Conservation (phyloP, 1,140 invertebrate species). For the Pachypsylla venusta region DNA sequence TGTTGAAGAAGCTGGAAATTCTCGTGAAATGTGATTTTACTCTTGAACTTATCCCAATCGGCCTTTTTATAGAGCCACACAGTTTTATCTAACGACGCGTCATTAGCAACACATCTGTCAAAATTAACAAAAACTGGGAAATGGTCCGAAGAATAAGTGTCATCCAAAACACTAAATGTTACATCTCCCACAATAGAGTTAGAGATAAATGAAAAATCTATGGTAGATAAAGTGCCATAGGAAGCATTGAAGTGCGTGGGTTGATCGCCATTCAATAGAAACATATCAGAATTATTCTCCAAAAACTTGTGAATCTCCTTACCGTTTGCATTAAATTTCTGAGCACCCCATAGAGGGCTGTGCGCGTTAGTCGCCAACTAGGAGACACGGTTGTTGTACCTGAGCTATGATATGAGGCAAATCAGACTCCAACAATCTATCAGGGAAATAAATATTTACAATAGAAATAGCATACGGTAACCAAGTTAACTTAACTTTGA, state of each 20-base stretch:
- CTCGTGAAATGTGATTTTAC: background rate
- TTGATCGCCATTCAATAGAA: background rate
- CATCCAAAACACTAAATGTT: slow-evolving; percentile 4
- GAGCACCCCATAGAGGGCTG: slow-evolving; percentile 26
- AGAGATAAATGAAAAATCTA: slow-evolving; percentile 3
- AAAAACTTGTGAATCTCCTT: slow-evolving; percentile 19
- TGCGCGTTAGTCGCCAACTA: slow-evolving; percentile 27
- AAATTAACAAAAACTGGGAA: slow-evolving; percentile 4
- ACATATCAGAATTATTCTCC: background rate
- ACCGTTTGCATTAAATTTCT: slow-evolving; percentile 24
- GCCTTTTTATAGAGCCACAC: background rate
- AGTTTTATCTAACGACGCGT: background rate
- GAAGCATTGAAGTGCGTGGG: background rate
- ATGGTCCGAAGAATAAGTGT: background rate
- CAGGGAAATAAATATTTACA: background rate
- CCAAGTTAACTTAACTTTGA: background rate
- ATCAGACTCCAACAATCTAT: slow-evolving; percentile 1
- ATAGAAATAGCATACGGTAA: background rate
- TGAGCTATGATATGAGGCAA: slow-evolving; percentile 24
- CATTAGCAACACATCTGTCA: background rate
- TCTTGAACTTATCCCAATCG: background rate
- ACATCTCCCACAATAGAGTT: background rate
- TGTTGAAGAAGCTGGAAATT: too few relatives aligned
- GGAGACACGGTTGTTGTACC: slow-evolving; percentile 25
- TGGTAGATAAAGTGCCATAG: background rate